These are phyloP conservation scores for Brachyrhaphis roseni DNA, from an alignment of 2,797 vertebrate genomes.

Conservation along the genomic window DNA sequence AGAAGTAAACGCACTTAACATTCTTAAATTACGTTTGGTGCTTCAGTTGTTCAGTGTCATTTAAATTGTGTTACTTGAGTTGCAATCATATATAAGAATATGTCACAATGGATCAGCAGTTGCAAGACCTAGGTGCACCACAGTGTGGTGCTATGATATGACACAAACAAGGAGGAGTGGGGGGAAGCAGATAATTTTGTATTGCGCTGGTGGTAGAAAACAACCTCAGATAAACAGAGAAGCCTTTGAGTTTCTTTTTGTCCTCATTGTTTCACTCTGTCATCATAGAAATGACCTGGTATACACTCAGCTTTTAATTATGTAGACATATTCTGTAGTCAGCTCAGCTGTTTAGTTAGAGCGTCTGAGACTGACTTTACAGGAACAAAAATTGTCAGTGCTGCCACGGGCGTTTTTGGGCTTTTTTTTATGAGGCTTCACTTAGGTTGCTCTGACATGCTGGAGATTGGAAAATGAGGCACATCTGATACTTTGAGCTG, in stretches of 20 bases:
- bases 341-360: not conserved
- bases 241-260: slow-evolving; percentile 31
- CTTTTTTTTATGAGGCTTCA: slow-evolving; percentile 56
- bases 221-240: slow-evolving; percentile 30
- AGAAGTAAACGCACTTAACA: not conserved
- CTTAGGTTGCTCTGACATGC: slow-evolving; percentile 68
- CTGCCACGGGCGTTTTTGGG: slow-evolving; percentile 42
- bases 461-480: slow-evolving; percentile 47
- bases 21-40: not conserved
- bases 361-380: slow-evolving; percentile 24
- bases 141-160: slow-evolving; percentile 68
- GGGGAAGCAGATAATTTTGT: slow-evolving; percentile 1
- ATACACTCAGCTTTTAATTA: slow-evolving; percentile 24
- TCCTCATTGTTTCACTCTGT: slow-evolving; percentile 37
- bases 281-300: slow-evolving; percentile 28
- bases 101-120: not conserved
- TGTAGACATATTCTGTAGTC: slow-evolving; percentile 16
- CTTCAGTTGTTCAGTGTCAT: not conserved
- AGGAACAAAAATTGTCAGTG: slow-evolving; percentile 54
- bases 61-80: not conserved
- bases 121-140: slow-evolving; percentile 55
- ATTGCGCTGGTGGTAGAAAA: not conserved
- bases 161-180: slow-evolving; percentile 18
- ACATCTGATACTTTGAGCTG: slow-evolving; percentile 55
- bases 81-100: not conserved